phyloP scores from a whole-genome alignment of 2,888 invertebrate genomes.

The Andrena dorsata region DNA sequence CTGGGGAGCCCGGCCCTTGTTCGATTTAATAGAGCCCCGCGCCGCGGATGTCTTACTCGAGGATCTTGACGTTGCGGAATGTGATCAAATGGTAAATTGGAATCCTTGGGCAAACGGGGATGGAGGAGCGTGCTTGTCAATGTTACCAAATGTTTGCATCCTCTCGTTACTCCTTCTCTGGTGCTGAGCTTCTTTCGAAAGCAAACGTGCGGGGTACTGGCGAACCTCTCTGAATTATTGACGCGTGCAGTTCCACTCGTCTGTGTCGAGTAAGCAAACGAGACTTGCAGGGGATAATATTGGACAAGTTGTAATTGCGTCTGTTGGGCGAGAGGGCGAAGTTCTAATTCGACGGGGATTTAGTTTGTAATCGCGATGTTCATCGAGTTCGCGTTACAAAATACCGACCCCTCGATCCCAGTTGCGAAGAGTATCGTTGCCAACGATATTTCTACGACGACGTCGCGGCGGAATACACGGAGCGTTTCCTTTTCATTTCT shows the following conservation, averaged over 20 bases:
- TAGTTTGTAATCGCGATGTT: slow-evolving; percentile 36
- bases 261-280: slow-evolving; percentile 24
- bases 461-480: not conserved
- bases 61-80: too few relatives aligned
- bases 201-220: too few relatives aligned
- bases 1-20: not conserved
- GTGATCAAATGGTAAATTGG: too few relatives aligned
- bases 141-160: too few relatives aligned
- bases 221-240: slow-evolving; percentile 8
- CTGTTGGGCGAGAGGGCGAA: slow-evolving; percentile 21
- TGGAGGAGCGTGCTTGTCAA: too few relatives aligned
- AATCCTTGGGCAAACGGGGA: too few relatives aligned
- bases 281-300: slow-evolving; percentile 19
- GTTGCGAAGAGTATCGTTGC: not conserved
- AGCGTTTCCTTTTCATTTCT: not conserved
- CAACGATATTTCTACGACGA: not conserved
- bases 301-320: slow-evolving; percentile 52
- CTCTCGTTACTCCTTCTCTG: too few relatives aligned
- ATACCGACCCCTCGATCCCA: slow-evolving; percentile 10
- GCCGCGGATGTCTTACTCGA: not conserved
- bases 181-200: too few relatives aligned
- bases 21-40: slow-evolving; percentile 3
- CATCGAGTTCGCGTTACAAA: not conserved
- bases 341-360: slow-evolving; percentile 18
- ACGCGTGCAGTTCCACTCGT: not conserved